Evolutionary conservation across 2,888 invertebrate species (phyloP), one percentile per base, ranked within the genome.

Genomic region (Lasioglossum villosulum): DNA sequence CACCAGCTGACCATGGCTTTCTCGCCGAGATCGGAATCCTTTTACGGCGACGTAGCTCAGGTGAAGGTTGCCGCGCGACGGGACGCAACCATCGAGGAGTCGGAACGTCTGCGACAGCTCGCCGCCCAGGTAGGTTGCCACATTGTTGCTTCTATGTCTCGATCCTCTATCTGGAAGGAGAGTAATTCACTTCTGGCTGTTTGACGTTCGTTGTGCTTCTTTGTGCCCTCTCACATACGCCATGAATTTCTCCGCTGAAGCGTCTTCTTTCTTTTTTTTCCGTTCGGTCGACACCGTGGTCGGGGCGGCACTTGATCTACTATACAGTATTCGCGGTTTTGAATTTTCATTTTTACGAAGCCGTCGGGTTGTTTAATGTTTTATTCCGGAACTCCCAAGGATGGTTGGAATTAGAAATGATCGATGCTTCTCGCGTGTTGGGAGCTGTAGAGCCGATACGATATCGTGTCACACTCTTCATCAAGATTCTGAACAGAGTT

Each of bases 1-100:
- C 97, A 98, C 88, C 98, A 98, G 95, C 96, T 99, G 63, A 98
- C 98, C 82, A 97, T 98, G 92, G 98, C 98, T 59, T 99, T 99
- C 94, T 97, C 98, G 92, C 97, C 98, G 91, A 97, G 98, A 93
- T 99, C 99, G 0, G 98, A 98, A 92, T 99, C 98, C 93, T 99
- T 99, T 95, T 99, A 99, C 94, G 99, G 99, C 0, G 99, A 99
- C 95, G 96, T 97, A 89, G 98, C 98, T 16, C 98, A 98, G 83
- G 98, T 99, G 0, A 99, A 99, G 96, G 99, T 99, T 12, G 99
- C 99, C 1, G 98, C 99, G 0, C 96, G 99, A 73, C 97, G 97
- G 83, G 99, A 99, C 94, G 98, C 98, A 93, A 97, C 98, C 1
- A 96, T 97, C 19, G 97, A 97, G 87, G 98, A 99, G 93, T 97